A percentile compares a stretch with the other conserved stretches of the same genome.
Evolutionary conservation across 2,797 vertebrate genomes (phyloP).

Genomic region (Myiotriccus ornatus): DNA sequence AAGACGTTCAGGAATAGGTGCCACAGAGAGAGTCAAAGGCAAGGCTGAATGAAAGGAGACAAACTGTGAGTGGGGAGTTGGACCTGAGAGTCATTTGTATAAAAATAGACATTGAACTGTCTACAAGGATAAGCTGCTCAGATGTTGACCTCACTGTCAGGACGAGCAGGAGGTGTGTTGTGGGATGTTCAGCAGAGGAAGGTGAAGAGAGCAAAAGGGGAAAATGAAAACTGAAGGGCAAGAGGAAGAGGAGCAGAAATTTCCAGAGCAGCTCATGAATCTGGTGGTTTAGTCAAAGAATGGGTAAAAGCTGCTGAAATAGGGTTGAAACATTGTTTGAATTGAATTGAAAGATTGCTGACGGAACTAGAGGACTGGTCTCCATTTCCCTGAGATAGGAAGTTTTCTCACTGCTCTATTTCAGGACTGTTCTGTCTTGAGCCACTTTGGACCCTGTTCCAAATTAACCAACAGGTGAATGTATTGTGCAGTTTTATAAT

Average conservation of each 20-base stretch:
- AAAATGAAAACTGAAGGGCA: background rate
- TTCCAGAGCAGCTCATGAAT: background rate
- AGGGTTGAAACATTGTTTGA: background rate
- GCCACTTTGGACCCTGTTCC: background rate
- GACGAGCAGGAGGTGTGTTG: background rate
- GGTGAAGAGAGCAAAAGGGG: background rate
- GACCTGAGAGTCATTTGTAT: background rate
- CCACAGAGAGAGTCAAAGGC: background rate
- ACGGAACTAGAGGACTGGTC: background rate
- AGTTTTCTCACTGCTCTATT: background rate
- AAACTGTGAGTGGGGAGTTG: background rate
- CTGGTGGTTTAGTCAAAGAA: background rate
- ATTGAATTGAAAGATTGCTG: background rate
- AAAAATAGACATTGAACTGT: background rate
- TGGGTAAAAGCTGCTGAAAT: background rate
- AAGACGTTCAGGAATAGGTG: background rate
- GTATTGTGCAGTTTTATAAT: background rate
- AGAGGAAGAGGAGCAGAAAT: background rate
- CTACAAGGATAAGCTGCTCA: background rate
- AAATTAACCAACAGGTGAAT: background rate
- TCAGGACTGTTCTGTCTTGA: background rate
- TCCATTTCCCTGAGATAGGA: background rate
- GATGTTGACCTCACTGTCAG: accelerated
- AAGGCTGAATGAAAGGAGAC: background rate
- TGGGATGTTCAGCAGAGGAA: background rate